These are phyloP conservation scores for Nannoperca obscura DNA, from an alignment of 2,797 vertebrate genomes.

Conservation along the genomic window DNA sequence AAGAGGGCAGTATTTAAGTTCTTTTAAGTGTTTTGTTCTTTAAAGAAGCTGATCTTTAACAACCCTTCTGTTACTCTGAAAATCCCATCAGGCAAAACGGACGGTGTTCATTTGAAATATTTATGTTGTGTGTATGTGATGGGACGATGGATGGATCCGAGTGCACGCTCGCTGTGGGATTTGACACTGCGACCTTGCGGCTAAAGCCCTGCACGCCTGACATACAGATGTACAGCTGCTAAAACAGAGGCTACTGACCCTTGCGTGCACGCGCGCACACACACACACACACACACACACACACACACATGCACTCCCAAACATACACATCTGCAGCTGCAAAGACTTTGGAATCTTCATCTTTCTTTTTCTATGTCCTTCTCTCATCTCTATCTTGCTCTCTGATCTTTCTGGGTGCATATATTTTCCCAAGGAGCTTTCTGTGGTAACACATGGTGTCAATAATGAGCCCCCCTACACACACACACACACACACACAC, in stretches of 20 bases:
- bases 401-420: slow-evolving; percentile 76
- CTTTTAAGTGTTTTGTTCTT: neutral
- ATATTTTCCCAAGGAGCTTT: slow-evolving; percentile 77
- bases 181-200: slow-evolving; percentile 59
- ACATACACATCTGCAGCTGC: slow-evolving; percentile 65
- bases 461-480: slow-evolving; percentile 72
- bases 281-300: slow-evolving; percentile 1
- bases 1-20: neutral
- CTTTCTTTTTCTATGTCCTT: slow-evolving; percentile 27
- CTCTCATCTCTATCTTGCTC: slow-evolving; percentile 54
- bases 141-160: neutral
- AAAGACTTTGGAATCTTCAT: slow-evolving; percentile 56
- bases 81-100: slow-evolving; percentile 6
- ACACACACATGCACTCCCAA: slow-evolving; percentile 6
- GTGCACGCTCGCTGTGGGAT: slow-evolving; percentile 24
- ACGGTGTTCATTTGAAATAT: slow-evolving; percentile 35
- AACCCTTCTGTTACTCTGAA: neutral
- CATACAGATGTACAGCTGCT: slow-evolving; percentile 71
- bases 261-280: slow-evolving; percentile 8
- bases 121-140: slow-evolving; percentile 5
- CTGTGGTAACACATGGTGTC: slow-evolving; percentile 84
- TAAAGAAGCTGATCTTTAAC: slow-evolving; percentile 5
- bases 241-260: slow-evolving; percentile 64
- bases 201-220: slow-evolving; percentile 47
- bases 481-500: slow-evolving; percentile 24